Evolutionary conservation across 2,113 vertebrate species (phyloP).

Genomic region (Ciconia stormi): DNA sequence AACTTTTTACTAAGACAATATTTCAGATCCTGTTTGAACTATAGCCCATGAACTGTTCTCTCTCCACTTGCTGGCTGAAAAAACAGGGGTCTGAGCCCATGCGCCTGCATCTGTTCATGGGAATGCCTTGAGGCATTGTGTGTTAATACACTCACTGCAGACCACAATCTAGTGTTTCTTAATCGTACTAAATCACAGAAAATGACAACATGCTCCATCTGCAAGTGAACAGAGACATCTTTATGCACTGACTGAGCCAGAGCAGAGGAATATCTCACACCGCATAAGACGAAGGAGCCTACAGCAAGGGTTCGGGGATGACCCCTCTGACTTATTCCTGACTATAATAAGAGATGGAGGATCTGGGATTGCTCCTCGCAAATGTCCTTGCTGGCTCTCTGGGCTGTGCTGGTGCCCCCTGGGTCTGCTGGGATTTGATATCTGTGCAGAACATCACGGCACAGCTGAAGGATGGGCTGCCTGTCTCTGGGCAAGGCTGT

Average conservation of each 20-base stretch:
- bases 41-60: not conserved
- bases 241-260: not conserved
- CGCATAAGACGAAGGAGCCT: rapidly evolving
- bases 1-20: not conserved
- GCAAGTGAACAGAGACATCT: not conserved
- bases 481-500: too few species aligned
- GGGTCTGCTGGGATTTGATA: not conserved
- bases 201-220: not conserved
- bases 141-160: not conserved
- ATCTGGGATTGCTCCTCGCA: not conserved
- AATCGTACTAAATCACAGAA: not conserved
- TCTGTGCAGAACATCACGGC: not conserved
- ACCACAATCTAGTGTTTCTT: not conserved
- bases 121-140: not conserved
- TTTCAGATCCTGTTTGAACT: conserved; percentile 11
- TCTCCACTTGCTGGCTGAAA: not conserved
- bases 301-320: not conserved
- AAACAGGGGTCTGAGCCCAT: not conserved
- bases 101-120: not conserved
- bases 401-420: not conserved
- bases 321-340: not conserved
- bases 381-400: not conserved
- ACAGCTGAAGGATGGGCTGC: not conserved
- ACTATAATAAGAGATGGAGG: too few species aligned
- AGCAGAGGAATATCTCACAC: not conserved